Percentiles rank a stretch among this genome's conserved stretches.
These are phyloP conservation scores for Notodonta dromedarius DNA, from an alignment of 2,888 invertebrate species.

Conservation along the genomic window DNA sequence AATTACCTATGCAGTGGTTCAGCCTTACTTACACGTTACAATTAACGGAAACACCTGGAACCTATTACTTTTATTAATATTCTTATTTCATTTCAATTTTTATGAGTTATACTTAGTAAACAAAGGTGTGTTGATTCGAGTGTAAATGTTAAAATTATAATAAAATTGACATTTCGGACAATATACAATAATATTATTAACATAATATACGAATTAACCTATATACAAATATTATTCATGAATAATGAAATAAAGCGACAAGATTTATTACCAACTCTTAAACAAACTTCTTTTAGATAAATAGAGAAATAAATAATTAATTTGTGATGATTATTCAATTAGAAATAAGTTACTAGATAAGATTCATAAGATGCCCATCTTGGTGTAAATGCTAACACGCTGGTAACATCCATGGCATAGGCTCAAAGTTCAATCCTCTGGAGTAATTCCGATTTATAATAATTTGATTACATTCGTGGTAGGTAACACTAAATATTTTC, in stretches of 20 bases:
- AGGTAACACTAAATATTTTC: slow-evolving; percentile 16
- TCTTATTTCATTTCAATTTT: not conserved
- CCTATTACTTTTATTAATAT: too few relatives aligned
- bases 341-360: slow-evolving; percentile 15
- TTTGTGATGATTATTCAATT: slow-evolving; percentile 15
- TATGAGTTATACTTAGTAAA: too few relatives aligned
- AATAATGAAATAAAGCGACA: not conserved
- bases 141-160: not conserved
- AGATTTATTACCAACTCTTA: not conserved
- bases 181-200: slow-evolving; percentile 8
- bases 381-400: slow-evolving; percentile 34
- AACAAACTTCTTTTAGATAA: not conserved
- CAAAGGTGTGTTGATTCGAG: not conserved
- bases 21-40: too few relatives aligned
- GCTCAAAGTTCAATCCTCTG: slow-evolving; percentile 35
- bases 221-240: not conserved
- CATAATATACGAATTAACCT: slow-evolving; percentile 11
- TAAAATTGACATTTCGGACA: slow-evolving; percentile 3
- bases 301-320: slow-evolving; percentile 3
- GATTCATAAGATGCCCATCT: slow-evolving; percentile 24
- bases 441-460: slow-evolving; percentile 25
- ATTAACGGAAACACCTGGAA: too few relatives aligned
- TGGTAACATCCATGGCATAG: slow-evolving; percentile 18
- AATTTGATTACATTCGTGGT: slow-evolving; percentile 22
- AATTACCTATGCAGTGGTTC: too few relatives aligned